Conservation (phyloP, 2,888 invertebrate species). For the Drosophila buzzatii region DNA sequence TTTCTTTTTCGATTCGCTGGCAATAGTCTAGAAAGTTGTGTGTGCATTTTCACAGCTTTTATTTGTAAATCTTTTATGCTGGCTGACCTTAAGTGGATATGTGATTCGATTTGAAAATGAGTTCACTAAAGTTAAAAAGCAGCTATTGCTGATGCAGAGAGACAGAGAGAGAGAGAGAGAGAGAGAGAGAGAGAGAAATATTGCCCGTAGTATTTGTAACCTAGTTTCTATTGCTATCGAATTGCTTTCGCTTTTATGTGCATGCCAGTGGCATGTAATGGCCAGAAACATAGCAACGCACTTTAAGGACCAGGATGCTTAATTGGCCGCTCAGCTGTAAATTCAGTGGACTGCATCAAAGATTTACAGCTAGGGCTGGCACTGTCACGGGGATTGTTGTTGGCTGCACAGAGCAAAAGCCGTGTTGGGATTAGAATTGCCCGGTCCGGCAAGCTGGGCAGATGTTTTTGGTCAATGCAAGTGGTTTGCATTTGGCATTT, state of each 20-base stretch:
- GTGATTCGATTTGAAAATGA: constrained; percentile 18
- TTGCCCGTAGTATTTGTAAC: constrained; percentile 6
- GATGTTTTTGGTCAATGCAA: constrained; percentile 68
- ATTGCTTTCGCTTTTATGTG: constrained; percentile 57
- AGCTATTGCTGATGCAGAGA: neutral
- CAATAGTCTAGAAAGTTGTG: constrained; percentile 1
- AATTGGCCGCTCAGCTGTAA: constrained; percentile 77
- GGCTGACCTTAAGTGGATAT: constrained; percentile 14
- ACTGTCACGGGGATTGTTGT: neutral
- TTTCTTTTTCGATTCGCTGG: neutral
- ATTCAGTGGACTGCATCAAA: constrained; percentile 77
- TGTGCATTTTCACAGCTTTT: constrained; percentile 6
- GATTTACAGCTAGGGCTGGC: constrained; percentile 66
- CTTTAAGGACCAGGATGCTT: constrained; percentile 59
- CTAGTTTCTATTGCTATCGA: constrained; percentile 33
- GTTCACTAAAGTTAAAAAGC: constrained; percentile 3
- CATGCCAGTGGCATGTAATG: constrained; percentile 26
- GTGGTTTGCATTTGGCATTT: constrained; percentile 77
- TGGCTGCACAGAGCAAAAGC: constrained; percentile 14
- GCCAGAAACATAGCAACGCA: constrained; percentile 68
- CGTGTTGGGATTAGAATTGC: constrained; percentile 34
- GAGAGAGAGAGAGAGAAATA: neutral
- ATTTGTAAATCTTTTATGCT: constrained; percentile 5
- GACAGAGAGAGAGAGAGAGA: neutral
- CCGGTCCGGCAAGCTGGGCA: constrained; percentile 29